phyloP scores from a whole-genome alignment of 2,797 vertebrate species.

The Coregonus sp. region DNA sequence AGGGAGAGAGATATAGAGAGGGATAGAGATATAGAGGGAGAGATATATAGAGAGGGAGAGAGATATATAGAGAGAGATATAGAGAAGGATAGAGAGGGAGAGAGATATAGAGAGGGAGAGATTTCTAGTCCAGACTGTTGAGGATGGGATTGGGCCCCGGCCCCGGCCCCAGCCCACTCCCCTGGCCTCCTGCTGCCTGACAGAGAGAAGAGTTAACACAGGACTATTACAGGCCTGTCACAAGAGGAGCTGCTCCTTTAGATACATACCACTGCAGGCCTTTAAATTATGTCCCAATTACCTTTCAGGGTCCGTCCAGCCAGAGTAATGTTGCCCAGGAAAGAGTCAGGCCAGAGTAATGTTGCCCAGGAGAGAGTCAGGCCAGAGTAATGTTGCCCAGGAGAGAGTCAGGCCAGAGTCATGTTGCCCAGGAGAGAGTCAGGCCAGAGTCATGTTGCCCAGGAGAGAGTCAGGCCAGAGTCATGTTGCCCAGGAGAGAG shows the following conservation, averaged over 20 bases:
- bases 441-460: no score
- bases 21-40: no score
- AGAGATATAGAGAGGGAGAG: neutral
- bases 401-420: no score
- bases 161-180: constrained; percentile 13
- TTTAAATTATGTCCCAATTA: constrained; percentile 64
- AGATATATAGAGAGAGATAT: no score
- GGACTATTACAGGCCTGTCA: constrained; percentile 69
- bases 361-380: no score
- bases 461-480: no score
- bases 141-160: constrained; percentile 40
- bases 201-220: constrained; percentile 55
- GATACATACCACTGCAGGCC: constrained; percentile 54
- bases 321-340: neutral
- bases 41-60: no score
- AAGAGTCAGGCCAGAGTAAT: no score
- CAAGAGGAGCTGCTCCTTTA: constrained; percentile 43
- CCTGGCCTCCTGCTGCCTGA: constrained; percentile 41
- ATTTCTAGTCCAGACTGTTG: constrained; percentile 5
- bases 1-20: constrained; percentile 8
- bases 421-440: no score
- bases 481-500: no score
- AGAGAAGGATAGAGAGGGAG: no score
- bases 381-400: no score
- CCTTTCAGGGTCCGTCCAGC: constrained; percentile 42